Conservation (phyloP, 2,888 invertebrate species). For the Epinotia brunnichana region DNA sequence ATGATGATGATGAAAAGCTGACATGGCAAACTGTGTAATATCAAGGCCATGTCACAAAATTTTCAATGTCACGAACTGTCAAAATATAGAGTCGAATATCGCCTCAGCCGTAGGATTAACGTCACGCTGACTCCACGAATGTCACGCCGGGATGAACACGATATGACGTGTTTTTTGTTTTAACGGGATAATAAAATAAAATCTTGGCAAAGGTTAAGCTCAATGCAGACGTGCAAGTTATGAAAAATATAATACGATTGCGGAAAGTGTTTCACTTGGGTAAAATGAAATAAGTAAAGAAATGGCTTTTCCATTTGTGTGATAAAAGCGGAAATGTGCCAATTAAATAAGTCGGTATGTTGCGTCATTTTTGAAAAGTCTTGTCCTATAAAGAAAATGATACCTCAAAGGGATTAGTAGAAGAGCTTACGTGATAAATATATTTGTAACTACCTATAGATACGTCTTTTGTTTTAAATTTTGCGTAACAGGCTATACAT, state of each 20-base stretch:
- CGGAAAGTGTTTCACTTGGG: conserved; percentile 15
- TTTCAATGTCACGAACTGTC: not conserved
- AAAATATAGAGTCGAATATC: conserved; percentile 54
- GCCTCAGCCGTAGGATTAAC: conserved; percentile 59
- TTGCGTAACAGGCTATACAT: no score
- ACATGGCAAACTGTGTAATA: not conserved
- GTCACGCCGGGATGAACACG: conserved; percentile 52
- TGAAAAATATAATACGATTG: conserved; percentile 26
- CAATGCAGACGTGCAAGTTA: conserved; percentile 28
- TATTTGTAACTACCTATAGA: no score
- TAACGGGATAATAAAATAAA: conserved; percentile 38
- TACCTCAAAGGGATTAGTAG: no score
- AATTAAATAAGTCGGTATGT: no score
- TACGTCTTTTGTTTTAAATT: no score
- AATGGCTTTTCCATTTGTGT: not conserved
- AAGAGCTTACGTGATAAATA: no score
- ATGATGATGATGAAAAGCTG: no score
- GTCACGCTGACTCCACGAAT: conserved; percentile 61
- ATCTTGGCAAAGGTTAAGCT: conserved; percentile 32
- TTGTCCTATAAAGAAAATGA: no score
- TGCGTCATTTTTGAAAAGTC: no score
- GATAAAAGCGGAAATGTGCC: no score
- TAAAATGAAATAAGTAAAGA: not conserved
- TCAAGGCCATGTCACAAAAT: not conserved
- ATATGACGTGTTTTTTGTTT: conserved; percentile 50